Base-by-base conservation (phyloP, 2,797 vertebrate species). In the Sardinella longiceps region DNA sequence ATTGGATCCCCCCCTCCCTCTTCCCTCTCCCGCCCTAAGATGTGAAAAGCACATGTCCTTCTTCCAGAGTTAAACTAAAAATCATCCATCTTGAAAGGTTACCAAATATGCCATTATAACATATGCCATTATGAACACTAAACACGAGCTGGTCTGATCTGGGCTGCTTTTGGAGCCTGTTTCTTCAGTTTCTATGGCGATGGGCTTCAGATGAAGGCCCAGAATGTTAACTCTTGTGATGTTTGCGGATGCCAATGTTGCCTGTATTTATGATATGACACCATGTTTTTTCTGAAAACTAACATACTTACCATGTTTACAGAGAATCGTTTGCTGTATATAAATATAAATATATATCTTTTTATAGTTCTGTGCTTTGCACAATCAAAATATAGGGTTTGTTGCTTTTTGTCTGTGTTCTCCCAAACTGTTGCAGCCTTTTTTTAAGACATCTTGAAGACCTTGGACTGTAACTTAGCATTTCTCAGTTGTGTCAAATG, bases 231-330 rank as follows among this genome's bases (percentile, higher is more conserved):
- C 93, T 93, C 96, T 93, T 95, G 96, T 97, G 97, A 96, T 95
- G 95, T 97, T 96, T 96, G 96, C 95, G 92, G 96, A 97, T 95
- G 96, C 96, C 97, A 94, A 95, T 96, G 96, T 97, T 97, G 97
- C 97, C 97, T 98, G 97, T 97, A 96, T 97, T 97, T 97, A 94
- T 92, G 95, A 96, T 95, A 96, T 95, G 94, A 97, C 96, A 94
- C 96, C 95, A 93, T 95, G 95, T 96, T 97, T 97, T 97, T 97
- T 97, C 95, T 93, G 92, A 96, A 96, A 96, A 95, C 94, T 97
- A 96, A 96, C 97, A 96, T 96, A 96, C 96, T 96, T 96, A 96
- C 96, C 96, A 97, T 99, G 98, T 99, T 99, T 99, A 99, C 97
- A 99, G 94, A 97, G 93, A 96, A 95, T 95, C 94, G 87, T 98